Base-by-base conservation (phyloP, 2,888 invertebrate genomes). In the Gymnocheta viridis region DNA sequence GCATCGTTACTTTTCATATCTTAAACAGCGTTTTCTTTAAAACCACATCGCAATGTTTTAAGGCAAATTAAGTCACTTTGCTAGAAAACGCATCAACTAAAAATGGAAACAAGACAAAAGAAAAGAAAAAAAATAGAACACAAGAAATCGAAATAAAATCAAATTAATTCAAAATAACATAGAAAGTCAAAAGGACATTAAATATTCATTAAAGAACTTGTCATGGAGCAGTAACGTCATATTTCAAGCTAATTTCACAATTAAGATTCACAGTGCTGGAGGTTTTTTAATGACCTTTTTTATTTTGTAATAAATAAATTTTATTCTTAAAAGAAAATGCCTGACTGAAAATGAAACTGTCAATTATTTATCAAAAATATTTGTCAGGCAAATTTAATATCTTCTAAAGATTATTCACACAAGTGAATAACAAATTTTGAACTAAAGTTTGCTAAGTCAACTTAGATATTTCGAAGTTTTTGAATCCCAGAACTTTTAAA, bases 111-210 rank as follows among this genome's bases (percentile, higher is more conserved):
- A 49, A 49, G 22, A 41, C 4, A 10, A 41, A 41, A 10, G 35
- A 14, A 32, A 32, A 32, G 9, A 32, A 14, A 41, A n/a, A 14
- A n/a, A 41, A n/a, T 14, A 41, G 14, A 41, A 14, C 17, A 49
- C 0, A 49, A 3, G 10, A 60, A 60, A 47, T 24, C 22, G 4
- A 22, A 35, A 60, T 60, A 19, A 24, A 60, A 72, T 12, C 7
- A 32, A 60, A 72, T 60, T 49, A 72, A 72, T 47, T 72, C 22
- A 32, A 60, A 60, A 24, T 47, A 32, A 32, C n/a, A 47, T 22
- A 2, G 22, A 58, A 19, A 14, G 32, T 19, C 29, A 29, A 41
- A 51, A 24, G 47, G 47, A 49, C 22, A 22, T 49, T 24, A 54
- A 17, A 17, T 54, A 54, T 54, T 69, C 27, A 41, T 69, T 58